phyloP scores from a whole-genome alignment of 2,888 invertebrate genomes.

The Eristalinus sepulchralis region DNA sequence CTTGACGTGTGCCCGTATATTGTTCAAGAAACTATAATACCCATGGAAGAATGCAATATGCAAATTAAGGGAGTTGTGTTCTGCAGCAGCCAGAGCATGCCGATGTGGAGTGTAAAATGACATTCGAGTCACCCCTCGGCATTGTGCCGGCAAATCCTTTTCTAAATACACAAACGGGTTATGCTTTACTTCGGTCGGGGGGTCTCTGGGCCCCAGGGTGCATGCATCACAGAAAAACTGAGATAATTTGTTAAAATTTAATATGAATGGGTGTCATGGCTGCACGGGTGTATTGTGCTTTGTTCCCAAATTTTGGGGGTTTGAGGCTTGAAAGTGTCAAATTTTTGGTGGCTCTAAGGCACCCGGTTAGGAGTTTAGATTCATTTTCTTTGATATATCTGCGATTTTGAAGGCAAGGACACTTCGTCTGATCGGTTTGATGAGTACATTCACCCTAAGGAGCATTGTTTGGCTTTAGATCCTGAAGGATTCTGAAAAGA shows the following conservation, averaged over 20 bases:
- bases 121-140: conserved; percentile 52
- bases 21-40: conserved; percentile 19
- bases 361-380: too few species aligned
- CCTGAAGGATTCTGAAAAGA: too few species aligned
- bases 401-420: too few species aligned
- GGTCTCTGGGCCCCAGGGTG: background rate
- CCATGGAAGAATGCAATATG: conserved; percentile 34
- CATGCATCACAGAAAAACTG: conserved; percentile 16
- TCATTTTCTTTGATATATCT: too few species aligned
- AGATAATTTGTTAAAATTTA: conserved; percentile 59
- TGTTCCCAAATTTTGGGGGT: background rate
- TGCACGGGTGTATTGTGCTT: background rate
- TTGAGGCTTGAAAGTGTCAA: background rate
- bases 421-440: too few species aligned
- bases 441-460: too few species aligned
- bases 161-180: conserved; percentile 33
- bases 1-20: conserved; percentile 8
- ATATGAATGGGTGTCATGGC: conserved; percentile 33
- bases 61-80: conserved; percentile 29
- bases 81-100: background rate
- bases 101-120: conserved; percentile 28
- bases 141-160: conserved; percentile 53
- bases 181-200: conserved; percentile 23
- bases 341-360: too few species aligned
- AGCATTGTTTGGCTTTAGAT: too few species aligned